These are phyloP conservation scores for Columba janthina DNA, from an alignment of 2,113 vertebrate genomes.

Conservation along the genomic window DNA sequence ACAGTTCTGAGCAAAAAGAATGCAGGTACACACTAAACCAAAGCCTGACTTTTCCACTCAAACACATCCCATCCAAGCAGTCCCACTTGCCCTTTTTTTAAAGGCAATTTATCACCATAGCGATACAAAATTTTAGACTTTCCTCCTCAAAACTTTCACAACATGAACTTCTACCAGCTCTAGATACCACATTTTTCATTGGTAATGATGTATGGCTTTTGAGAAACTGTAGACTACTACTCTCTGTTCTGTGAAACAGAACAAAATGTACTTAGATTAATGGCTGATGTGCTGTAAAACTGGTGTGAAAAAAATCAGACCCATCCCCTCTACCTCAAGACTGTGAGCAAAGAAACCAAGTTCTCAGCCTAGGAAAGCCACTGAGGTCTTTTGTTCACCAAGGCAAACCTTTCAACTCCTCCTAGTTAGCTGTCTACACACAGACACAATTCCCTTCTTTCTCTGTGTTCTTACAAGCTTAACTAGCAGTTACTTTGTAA, in stretches of 20 bases:
- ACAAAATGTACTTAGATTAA: conserved; percentile 10
- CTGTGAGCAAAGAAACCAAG: neutral
- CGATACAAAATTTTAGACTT: neutral
- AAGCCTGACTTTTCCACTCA: neutral
- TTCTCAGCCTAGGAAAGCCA: neutral
- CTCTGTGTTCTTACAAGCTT: neutral
- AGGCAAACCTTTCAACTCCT: neutral
- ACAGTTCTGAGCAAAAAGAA: neutral
- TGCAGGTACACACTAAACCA: neutral
- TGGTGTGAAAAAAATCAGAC: neutral
- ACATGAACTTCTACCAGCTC: neutral
- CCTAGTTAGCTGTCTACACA: neutral
- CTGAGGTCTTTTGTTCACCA: neutral
- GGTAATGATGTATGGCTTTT: neutral
- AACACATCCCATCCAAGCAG: neutral
- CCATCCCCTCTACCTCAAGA: neutral
- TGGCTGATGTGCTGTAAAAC: neutral
- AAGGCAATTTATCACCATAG: neutral
- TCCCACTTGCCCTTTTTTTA: neutral
- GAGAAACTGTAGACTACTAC: neutral
- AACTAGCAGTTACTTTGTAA: neutral
- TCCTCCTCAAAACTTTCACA: neutral
- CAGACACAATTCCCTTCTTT: neutral
- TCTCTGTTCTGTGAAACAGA: neutral
- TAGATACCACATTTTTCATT: neutral